These are phyloP conservation scores for Melanotaenia duboulayi DNA, from an alignment of 2,113 vertebrate genomes.

Conservation along the genomic window DNA sequence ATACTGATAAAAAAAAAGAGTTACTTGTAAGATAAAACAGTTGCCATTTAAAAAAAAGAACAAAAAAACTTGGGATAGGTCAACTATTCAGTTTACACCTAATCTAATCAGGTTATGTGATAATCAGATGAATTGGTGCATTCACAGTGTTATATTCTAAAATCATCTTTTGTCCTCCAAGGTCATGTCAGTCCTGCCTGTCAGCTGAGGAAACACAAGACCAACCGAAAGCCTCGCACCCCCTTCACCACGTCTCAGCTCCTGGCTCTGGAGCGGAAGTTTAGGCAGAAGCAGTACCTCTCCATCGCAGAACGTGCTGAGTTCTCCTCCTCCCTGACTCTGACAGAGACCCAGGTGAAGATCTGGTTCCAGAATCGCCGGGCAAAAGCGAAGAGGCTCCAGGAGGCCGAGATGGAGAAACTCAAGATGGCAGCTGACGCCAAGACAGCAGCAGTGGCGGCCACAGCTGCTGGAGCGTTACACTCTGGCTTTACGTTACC, in stretches of 20 bases:
- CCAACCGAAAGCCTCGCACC: conserved; percentile 84
- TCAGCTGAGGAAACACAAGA: conserved; percentile 82
- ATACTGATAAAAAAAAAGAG: too few species aligned
- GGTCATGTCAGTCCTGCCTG: conserved; percentile 68
- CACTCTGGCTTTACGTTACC: conserved; percentile 76
- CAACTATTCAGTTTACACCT: not conserved
- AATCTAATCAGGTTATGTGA: not conserved
- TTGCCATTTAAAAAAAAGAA: too few species aligned
- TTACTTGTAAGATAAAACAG: too few species aligned
- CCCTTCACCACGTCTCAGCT: conserved; percentile 84
- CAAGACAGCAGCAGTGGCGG: conserved; percentile 56
- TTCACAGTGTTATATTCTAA: not conserved
- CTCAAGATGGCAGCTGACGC: conserved; percentile 79
- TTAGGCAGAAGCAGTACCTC: conserved; percentile 84
- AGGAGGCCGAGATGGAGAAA: conserved; percentile 84
- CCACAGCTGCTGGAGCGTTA: conserved; percentile 44
- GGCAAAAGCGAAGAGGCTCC: conserved; percentile 83
- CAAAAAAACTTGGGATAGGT: too few species aligned
- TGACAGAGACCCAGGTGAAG: conserved; percentile 85
- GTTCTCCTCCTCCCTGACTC: conserved; percentile 81
- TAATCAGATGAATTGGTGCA: not conserved
- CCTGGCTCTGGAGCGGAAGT: conserved; percentile 82
- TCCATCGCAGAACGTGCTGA: conserved; percentile 83
- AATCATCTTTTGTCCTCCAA: conserved; percentile 22
- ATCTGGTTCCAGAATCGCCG: conserved; percentile 86